phyloP scores from a whole-genome alignment of 2,888 invertebrate genomes.

The Notodonta ziczac region DNA sequence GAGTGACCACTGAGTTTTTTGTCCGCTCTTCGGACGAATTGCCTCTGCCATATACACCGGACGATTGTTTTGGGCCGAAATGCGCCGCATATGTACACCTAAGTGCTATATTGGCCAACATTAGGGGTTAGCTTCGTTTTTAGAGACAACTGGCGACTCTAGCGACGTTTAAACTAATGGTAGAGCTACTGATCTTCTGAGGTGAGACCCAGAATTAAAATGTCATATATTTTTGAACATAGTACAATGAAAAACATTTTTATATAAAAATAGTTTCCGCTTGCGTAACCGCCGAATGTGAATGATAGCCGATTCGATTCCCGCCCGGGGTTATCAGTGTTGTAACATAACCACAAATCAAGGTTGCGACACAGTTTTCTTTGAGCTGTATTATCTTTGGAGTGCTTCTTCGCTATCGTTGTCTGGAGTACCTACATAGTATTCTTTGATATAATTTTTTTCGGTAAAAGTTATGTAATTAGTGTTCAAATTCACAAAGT shows the following conservation, averaged over 20 bases:
- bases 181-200: too few species aligned
- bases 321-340: slow-evolving; percentile 71
- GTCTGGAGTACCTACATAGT: slow-evolving; percentile 6
- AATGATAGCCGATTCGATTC: slow-evolving; percentile 67
- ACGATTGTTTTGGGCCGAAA: too few species aligned
- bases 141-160: too few species aligned
- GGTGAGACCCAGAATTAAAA: too few species aligned
- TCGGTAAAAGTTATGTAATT: background rate
- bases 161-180: too few species aligned
- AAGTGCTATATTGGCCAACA: too few species aligned
- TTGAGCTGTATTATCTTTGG: slow-evolving; percentile 61
- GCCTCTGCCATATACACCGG: too few species aligned
- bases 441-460: background rate
- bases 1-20: too few species aligned
- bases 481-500: background rate
- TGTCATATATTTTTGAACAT: too few species aligned
- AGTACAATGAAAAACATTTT: background rate
- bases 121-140: too few species aligned
- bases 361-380: slow-evolving; percentile 81
- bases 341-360: slow-evolving; percentile 62
- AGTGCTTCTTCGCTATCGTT: slow-evolving; percentile 42
- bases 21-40: too few species aligned
- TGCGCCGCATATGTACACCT: too few species aligned
- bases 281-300: slow-evolving; percentile 70
- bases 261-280: slow-evolving; percentile 47